Evolutionary conservation across 2,888 invertebrate genomes (phyloP), one percentile per base, ranked within the genome.

Genomic region (Chrysina gloriosa): DNA sequence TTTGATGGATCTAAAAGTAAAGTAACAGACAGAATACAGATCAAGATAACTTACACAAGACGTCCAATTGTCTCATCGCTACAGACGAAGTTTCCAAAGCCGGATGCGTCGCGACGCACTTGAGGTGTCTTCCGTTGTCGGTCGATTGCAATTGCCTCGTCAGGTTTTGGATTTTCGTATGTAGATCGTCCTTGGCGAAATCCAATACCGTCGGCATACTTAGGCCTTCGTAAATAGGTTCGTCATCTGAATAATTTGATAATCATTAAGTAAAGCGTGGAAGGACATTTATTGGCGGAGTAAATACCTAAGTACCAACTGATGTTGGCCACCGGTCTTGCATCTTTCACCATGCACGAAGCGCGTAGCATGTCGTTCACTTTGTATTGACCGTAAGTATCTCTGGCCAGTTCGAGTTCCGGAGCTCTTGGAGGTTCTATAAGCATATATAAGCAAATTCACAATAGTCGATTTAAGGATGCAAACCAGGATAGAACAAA

Each of bases 261-360:
- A 4, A 11, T 16, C 2, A 34, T 36, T 16, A 25, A 14, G 9
- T 45, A 25, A 27, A 25, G 16, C 1, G 2, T 21, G 7, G n/a
- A 4, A 45, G n/a, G n/a, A n/a, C n/a, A n/a, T n/a, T n/a, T n/a
- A n/a, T n/a, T n/a, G 29, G 9, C 29, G 29, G 21, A 63, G 64
- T 64, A 63, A 19, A 79, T 83, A 89, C 90, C 90, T 48, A 93
- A 80, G 76, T 84, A 90, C 88, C 93, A 91, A n/a, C 87, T 86
- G 72, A 94, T 89, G 76, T 89, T 92, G 0, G 93, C 92, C 0
- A 90, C 89, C 0, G 94, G 94, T 75, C 92, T 84, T 2, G 92
- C 93, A 69, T 89, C 87, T 56, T 87, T 84, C 0, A 92, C 90
- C 36, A 86, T 82, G 80, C 94, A 94, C 69, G 87, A 87, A 0